Evolutionary conservation across 2,797 vertebrate genomes (phyloP), one percentile per base, ranked within the genome.

Genomic region (Spizella passerina): DNA sequence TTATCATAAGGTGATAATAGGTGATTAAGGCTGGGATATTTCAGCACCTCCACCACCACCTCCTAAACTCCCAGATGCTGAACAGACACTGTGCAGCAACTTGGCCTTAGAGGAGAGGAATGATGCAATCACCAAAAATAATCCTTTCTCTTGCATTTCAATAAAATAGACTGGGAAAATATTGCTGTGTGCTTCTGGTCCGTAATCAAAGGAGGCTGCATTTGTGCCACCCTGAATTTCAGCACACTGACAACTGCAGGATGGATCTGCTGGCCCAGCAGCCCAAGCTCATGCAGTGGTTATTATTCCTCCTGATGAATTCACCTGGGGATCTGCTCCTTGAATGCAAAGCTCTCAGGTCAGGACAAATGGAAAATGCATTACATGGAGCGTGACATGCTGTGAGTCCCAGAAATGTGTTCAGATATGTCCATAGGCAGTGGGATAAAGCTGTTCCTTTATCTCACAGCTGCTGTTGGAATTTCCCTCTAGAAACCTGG

Each of bases 331-430:
- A 78, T 81, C 90, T 56, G 57, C 49, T 91, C 38, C 84, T 53
- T 53, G 64, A 79, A 86, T 65, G 61, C 88, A 90, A 78, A 92
- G 71, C 71, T 93, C 83, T 73, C 4, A 11, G 61, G 79, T 81
- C 82, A 96, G 82, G 79, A 92, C 34, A 89, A 91, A 93, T 60
- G 49, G 81, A 85, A 94, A 92, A 91, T 27, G 60, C 46, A 80
- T 90, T 57, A 47, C 64, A 12, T 1, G 39, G 89, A 87, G 73
- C 17, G 32, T 70, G 89, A 88, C 60, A n/a, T 10, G 21, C 65
- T n/a, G 75, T 4, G 61, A 80, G 77, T 22, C 80, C 86, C 87
- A 92, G 91, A 43, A 95, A 96, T 26, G 70, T 36, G 55, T 49
- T 36, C 82, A 91, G 82, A 34, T 65, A 23, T 7, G 39, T 85